phyloP scores from a whole-genome alignment of 2,888 invertebrate genomes.

The Ichneumon xanthorius region DNA sequence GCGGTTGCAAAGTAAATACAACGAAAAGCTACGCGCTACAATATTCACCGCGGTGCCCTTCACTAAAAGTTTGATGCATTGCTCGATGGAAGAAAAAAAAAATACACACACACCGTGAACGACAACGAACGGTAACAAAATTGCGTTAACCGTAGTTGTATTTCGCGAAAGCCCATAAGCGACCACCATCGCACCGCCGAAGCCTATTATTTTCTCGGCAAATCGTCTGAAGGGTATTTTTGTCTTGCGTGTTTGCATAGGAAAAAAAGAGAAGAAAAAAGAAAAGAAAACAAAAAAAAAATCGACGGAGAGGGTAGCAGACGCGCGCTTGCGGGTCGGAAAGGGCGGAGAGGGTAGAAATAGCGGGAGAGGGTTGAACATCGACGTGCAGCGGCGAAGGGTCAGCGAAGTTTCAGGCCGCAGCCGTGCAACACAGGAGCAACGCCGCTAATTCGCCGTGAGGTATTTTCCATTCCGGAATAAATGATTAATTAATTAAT shows the following conservation, averaged over 20 bases:
- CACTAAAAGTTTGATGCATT: background rate
- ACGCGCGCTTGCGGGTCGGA: conserved; percentile 44
- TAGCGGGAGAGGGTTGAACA: conserved; percentile 54
- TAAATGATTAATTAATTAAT: conserved; percentile 39
- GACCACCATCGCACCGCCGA: conserved; percentile 51
- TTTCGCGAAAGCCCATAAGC: conserved; percentile 59
- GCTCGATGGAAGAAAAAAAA: background rate
- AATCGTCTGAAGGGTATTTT: conserved; percentile 66
- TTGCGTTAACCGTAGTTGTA: conserved; percentile 7
- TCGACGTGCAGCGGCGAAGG: conserved; percentile 50
- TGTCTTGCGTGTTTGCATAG: conserved; percentile 66
- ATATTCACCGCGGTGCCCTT: background rate
- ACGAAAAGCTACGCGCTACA: background rate
- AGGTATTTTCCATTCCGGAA: conserved; percentile 23
- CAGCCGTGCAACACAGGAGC: background rate
- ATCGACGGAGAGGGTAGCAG: conserved; percentile 33
- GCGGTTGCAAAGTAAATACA: background rate
- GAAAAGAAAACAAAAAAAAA: background rate
- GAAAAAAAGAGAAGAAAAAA: conserved; percentile 23
- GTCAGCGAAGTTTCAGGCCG: conserved; percentile 59
- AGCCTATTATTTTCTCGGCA: conserved; percentile 68
- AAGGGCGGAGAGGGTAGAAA: conserved; percentile 60
- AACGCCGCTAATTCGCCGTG: background rate
- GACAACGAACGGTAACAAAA: background rate
- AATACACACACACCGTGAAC: background rate